A percentile compares a stretch with the other conserved stretches of the same genome.
These are phyloP conservation scores for Coluber constrictor DNA, from an alignment of 2,797 vertebrate genomes.

Conservation along the genomic window DNA sequence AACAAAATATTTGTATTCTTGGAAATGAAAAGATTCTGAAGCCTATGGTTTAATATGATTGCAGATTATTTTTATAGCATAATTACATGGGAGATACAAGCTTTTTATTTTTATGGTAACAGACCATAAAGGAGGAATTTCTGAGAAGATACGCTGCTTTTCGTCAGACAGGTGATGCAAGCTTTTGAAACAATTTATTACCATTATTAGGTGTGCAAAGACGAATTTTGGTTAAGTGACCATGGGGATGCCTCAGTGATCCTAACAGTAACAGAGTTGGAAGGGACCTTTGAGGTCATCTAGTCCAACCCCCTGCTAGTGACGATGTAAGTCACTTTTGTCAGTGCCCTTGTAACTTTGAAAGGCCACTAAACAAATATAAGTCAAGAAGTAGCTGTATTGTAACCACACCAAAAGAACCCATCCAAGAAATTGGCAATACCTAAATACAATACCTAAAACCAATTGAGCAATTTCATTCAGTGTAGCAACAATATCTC, in stretches of 20 bases:
- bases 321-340: neutral
- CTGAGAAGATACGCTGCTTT: neutral
- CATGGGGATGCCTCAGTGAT: neutral
- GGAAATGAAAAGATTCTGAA: neutral
- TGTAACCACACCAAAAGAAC: constrained; percentile 11
- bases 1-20: neutral
- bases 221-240: neutral
- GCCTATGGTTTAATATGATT: neutral
- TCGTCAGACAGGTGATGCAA: neutral
- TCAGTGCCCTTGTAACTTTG: neutral
- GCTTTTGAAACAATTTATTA: neutral
- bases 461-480: neutral
- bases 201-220: neutral
- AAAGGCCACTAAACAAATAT: neutral
- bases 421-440: neutral
- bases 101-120: neutral
- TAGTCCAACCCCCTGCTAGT: neutral
- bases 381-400: neutral
- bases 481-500: neutral
- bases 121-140: neutral
- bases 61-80: neutral
- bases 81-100: neutral
- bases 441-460: rapidly evolving
- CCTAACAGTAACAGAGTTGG: neutral
- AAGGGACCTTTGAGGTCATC: too few species aligned